A percentile compares a stretch with the other conserved stretches of the same genome.
phyloP scores from a whole-genome alignment of 2,797 vertebrate genomes.

The Brotogeris chrysoptera region DNA sequence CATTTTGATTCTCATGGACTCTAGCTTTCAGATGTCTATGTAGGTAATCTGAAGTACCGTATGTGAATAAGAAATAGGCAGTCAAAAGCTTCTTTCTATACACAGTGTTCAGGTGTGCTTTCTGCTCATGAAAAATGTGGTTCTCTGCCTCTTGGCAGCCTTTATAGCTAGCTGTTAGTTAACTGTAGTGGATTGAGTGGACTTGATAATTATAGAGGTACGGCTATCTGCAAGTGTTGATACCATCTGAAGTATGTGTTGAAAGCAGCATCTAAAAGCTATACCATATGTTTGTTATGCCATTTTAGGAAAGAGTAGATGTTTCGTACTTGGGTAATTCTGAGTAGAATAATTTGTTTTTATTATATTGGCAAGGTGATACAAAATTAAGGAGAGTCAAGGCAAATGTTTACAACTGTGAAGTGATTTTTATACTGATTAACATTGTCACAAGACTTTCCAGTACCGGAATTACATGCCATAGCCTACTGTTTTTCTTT shows the following conservation, averaged over 20 bases:
- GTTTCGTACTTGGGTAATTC: background rate
- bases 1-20: accelerated
- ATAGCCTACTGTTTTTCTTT: background rate
- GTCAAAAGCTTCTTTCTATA: background rate
- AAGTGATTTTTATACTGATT: constrained; percentile 5
- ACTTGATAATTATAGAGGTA: constrained; percentile 44
- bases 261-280: constrained; percentile 32
- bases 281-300: background rate
- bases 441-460: background rate
- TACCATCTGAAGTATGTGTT: constrained; percentile 29
- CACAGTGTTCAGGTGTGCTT: background rate
- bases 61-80: background rate
- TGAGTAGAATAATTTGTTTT: constrained; percentile 11
- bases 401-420: background rate
- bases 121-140: background rate
- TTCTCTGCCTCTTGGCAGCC: background rate
- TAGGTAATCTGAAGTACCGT: background rate
- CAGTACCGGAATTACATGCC: background rate
- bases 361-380: background rate
- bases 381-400: background rate
- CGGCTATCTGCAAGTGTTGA: background rate
- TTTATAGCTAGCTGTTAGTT: background rate
- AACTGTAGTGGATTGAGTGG: background rate
- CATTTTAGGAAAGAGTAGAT: constrained; percentile 12
- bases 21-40: background rate